These are phyloP conservation scores for Palythoa grandis DNA, from an alignment of 92 coral and sea anemone genomes.

Conservation along the genomic window DNA sequence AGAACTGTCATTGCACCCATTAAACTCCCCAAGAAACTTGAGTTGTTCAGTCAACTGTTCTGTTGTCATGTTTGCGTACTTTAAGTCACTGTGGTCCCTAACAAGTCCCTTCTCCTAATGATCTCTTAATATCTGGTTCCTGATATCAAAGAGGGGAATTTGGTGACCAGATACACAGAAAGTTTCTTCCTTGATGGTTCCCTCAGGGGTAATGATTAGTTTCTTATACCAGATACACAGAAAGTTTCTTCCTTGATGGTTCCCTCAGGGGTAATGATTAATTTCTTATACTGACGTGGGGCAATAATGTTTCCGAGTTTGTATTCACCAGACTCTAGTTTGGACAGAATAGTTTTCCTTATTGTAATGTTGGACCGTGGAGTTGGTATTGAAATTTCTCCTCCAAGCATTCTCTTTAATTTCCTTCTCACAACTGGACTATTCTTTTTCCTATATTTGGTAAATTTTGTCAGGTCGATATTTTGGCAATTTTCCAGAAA, in stretches of 20 bases:
- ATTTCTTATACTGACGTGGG: conserved; percentile 27
- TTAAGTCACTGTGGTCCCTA: conserved; percentile 33
- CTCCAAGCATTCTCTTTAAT: conserved; percentile 24
- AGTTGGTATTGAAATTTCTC: conserved; percentile 23
- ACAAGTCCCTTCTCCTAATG: conserved; percentile 30
- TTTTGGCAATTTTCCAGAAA: neutral
- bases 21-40: conserved; percentile 29
- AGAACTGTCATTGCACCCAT: neutral
- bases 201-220: neutral
- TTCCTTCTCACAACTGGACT: conserved; percentile 16
- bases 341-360: neutral
- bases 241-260: conserved; percentile 18
- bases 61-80: conserved; percentile 8
- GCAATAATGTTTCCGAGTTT: conserved; percentile 17
- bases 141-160: conserved; percentile 42
- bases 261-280: neutral
- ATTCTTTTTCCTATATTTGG: conserved; percentile 22
- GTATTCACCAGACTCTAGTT: conserved; percentile 22
- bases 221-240: conserved; percentile 33
- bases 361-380: conserved; percentile 30
- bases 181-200: conserved; percentile 7
- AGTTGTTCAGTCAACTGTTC: conserved; percentile 22
- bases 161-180: conserved; percentile 36
- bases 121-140: neutral
- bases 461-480: neutral